These are phyloP conservation scores for Chionoecetes opilio DNA, from an alignment of 1,140 invertebrate genomes.

Conservation along the genomic window DNA sequence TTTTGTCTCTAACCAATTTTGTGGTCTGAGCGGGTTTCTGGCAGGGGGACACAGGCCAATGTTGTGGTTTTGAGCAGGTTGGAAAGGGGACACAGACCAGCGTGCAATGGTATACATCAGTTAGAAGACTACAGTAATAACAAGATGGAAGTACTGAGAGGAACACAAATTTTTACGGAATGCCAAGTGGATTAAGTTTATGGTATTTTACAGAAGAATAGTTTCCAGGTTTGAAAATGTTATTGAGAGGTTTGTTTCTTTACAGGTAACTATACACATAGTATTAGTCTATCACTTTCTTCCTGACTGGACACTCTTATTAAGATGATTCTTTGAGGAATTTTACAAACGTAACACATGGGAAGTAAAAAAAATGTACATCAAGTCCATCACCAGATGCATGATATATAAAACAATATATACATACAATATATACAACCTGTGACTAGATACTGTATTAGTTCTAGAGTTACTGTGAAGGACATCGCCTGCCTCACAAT, in stretches of 20 bases:
- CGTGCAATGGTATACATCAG: too few relatives aligned
- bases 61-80: too few relatives aligned
- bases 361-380: background rate
- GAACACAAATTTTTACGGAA: conserved; percentile 47
- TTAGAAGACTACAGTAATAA: too few relatives aligned
- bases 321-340: background rate
- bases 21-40: too few relatives aligned
- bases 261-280: background rate
- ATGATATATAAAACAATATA: conserved; percentile 70
- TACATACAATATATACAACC: conserved; percentile 74
- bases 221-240: background rate
- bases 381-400: conserved; percentile 44
- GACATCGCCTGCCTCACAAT: conserved; percentile 51
- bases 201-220: background rate
- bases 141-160: too few relatives aligned
- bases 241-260: background rate
- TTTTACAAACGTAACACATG: background rate
- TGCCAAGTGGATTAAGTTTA: conserved; percentile 56
- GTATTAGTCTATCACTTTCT: conserved; percentile 19
- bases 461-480: conserved; percentile 72
- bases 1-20: too few relatives aligned
- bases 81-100: too few relatives aligned
- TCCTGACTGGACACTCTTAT: background rate
- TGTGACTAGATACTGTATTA: conserved; percentile 75
- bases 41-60: too few relatives aligned